Evolutionary conservation across 1,140 invertebrate genomes (phyloP).

Genomic region (Drepana arcuata): DNA sequence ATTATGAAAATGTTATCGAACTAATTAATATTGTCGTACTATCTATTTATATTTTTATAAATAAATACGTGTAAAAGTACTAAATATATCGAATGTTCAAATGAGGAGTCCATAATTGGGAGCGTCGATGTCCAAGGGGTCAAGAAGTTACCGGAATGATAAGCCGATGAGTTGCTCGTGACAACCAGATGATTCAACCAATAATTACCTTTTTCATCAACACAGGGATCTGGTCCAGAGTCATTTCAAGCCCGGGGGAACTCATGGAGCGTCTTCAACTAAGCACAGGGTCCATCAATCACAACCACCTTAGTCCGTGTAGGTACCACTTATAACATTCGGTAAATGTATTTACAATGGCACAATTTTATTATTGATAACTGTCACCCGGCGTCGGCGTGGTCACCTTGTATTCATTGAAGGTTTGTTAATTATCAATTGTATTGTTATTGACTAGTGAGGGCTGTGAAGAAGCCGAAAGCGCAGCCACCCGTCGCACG

Average conservation of each 20-base stretch:
- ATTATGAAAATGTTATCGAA: too few species aligned
- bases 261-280: slow-evolving; percentile 26
- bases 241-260: slow-evolving; percentile 46
- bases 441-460: slow-evolving; percentile 8
- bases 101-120: too few species aligned
- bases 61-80: too few species aligned
- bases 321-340: slow-evolving; percentile 30
- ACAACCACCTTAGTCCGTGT: slow-evolving; percentile 19
- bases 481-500: slow-evolving; percentile 39
- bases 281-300: slow-evolving; percentile 27
- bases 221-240: slow-evolving; percentile 53
- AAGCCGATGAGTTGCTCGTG: too few species aligned
- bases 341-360: too few species aligned
- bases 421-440: slow-evolving; percentile 11
- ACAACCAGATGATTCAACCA: neutral
- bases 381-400: slow-evolving; percentile 32
- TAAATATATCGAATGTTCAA: too few species aligned
- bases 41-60: too few species aligned
- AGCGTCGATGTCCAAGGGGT: too few species aligned
- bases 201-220: slow-evolving; percentile 59
- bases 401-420: slow-evolving; percentile 15
- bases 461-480: slow-evolving; percentile 22
- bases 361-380: slow-evolving; percentile 42
- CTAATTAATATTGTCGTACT: too few species aligned
- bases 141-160: too few species aligned